Conservation (phyloP, 2,888 invertebrate genomes). For the Hyppa rectilinea region DNA sequence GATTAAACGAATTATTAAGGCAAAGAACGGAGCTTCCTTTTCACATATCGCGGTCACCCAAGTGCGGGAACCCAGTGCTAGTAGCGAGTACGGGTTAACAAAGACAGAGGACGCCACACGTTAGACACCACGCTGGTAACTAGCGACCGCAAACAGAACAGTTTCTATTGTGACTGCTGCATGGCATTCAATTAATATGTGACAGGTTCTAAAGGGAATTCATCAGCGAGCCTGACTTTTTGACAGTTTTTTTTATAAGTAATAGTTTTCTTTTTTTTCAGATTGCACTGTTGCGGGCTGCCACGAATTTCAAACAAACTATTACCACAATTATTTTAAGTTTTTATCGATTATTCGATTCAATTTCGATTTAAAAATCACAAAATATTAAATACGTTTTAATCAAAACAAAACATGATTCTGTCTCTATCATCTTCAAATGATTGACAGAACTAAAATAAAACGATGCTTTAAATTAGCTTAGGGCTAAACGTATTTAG, state of each 20-base stretch:
- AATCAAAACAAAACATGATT: neutral
- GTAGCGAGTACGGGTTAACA: neutral
- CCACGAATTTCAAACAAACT: neutral
- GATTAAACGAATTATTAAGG: neutral
- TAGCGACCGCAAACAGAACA: too few species aligned
- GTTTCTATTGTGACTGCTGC: too few species aligned
- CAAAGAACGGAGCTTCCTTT: too few species aligned
- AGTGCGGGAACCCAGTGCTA: neutral
- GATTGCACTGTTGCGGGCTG: neutral
- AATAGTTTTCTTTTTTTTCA: neutral
- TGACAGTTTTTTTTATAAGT: too few species aligned
- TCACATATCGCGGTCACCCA: neutral
- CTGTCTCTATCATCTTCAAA: neutral
- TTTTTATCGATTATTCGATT: too few species aligned
- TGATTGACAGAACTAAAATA: neutral
- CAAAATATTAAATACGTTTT: neutral
- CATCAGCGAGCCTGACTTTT: neutral
- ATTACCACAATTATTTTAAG: neutral
- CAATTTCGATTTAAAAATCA: too few species aligned
- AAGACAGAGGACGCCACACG: constrained; percentile 37
- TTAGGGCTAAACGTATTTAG: too few species aligned
- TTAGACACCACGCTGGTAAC: too few species aligned
- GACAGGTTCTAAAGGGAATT: neutral
- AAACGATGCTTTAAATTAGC: neutral
- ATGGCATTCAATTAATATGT: too few species aligned